Base-by-base conservation (phyloP, 1,140 invertebrate species). In the Conus ventricosus region DNA sequence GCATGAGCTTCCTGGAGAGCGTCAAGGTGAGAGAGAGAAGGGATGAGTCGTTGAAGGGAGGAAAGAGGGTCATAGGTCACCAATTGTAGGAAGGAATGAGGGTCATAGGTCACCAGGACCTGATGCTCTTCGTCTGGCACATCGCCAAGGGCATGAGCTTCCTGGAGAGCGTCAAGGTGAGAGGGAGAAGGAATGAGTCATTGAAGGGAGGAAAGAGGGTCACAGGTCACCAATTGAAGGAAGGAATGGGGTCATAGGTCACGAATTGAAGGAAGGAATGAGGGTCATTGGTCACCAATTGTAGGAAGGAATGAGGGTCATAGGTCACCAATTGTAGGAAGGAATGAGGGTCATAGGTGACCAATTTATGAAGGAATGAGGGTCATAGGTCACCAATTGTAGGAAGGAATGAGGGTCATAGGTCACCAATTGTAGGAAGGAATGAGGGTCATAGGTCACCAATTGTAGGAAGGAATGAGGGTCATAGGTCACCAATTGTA, bases 61-160 rank as follows among this genome's bases (percentile, higher is more conserved):
- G 55, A 57, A 53, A 5, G 25, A 83, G n/a, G 51, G 39, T 39
- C 39, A 39, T 39, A 39, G 39, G 39, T 39, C 39, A 39, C 39
- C 39, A 39, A 39, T 39, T 10, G 51, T 4, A 53, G 51, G 51
- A 55, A 27, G 54, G 80, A 27, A 82, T 20, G 54, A 27, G 27
- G 54, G n/a, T 17, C 7, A 82, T 20, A 27, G 54, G 23, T 63
- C 90, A 92, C 3, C 96, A 96, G 87, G 97, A 97, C 91, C 96
- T 98, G 76, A 95, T 98, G 0, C 97, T 97, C 0, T 98, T 98
- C 94, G 97, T 97, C 27, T 98, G 97, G 97, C 97, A 98, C 94
- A 98, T 98, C 63, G 96, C 97, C 90, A 97, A 97, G 94, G 97
- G 97, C 60, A 98, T 98, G 97, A 95, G 96, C 1, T 97, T 98